Percentiles rank a stretch among this genome's conserved stretches.
Evolutionary conservation across 35 echinoderm and acorn worm species (phyloP).

Genomic region (Ophioderma brevispina): DNA sequence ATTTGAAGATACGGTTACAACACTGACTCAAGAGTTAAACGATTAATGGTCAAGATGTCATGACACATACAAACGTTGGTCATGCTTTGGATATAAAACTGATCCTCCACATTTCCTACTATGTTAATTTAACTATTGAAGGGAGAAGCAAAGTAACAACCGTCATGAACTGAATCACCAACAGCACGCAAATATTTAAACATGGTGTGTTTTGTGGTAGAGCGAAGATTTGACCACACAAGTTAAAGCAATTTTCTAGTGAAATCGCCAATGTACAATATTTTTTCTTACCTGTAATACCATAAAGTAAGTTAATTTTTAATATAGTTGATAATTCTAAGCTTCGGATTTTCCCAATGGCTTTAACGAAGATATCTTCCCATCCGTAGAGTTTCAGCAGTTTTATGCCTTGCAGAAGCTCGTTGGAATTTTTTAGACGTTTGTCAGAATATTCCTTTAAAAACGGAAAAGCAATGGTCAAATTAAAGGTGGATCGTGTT

Average conservation of each 20-base stretch:
- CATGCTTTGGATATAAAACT: no score
- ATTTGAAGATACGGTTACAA: neutral
- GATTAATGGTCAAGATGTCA: neutral
- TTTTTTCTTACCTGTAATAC: neutral
- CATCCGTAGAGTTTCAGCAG: no score
- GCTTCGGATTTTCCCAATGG: conserved; percentile 27
- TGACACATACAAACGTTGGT: no score
- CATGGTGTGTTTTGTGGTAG: neutral
- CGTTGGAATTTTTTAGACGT: conserved; percentile 58
- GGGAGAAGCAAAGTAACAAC: no score
- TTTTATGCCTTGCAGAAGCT: conserved; percentile 72
- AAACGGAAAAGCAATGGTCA: no score
- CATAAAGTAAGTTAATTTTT: neutral
- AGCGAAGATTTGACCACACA: neutral
- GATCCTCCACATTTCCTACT: no score
- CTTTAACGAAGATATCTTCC: conserved; percentile 64
- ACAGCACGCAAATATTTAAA: no score
- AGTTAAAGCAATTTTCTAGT: neutral
- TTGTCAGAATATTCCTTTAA: conserved; percentile 47
- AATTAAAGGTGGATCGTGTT: no score
- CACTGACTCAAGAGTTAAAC: neutral
- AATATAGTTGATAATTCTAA: conserved; percentile 49
- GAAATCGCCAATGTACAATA: no score
- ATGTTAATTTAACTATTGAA: no score
- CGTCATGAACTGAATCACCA: no score